These are phyloP conservation scores for Sinopyrophorus schimmeli DNA, from an alignment of 2,888 invertebrate species.

Conservation along the genomic window DNA sequence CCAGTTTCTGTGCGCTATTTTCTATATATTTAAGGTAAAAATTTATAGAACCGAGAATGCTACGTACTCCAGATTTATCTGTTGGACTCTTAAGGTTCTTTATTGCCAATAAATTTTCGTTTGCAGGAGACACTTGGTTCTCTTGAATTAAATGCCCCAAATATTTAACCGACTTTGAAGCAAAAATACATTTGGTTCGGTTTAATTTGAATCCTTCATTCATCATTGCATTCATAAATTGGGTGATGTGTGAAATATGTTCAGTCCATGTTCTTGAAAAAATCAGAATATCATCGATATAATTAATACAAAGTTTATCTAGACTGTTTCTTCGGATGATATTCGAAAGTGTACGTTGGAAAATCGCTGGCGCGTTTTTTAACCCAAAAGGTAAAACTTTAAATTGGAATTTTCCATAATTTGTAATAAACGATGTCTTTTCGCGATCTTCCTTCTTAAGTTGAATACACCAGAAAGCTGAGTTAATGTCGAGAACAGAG, in stretches of 20 bases:
- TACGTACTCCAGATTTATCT: conserved; percentile 4
- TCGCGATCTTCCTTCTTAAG: neutral
- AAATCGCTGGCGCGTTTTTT: neutral
- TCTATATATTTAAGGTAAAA: conserved; percentile 14
- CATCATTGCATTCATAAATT: neutral
- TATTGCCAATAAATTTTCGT: conserved; percentile 32
- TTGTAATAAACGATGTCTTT: conserved; percentile 1
- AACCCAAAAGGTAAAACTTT: neutral
- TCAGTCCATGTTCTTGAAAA: neutral
- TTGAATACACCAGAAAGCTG: conserved; percentile 1
- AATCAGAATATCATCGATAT: conserved; percentile 7
- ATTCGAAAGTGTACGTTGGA: neutral
- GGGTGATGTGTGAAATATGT: neutral
- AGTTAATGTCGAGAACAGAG: conserved; percentile 3
- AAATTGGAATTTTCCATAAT: neutral
- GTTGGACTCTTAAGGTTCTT: neutral
- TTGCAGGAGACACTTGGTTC: neutral
- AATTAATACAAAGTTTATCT: neutral
- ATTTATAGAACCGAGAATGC: conserved; percentile 26
- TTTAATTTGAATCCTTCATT: conserved; percentile 18
- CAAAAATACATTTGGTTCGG: conserved; percentile 18
- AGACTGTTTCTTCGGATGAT: conserved; percentile 1
- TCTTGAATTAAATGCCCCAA: conserved; percentile 14
- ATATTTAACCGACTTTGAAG: conserved; percentile 19
- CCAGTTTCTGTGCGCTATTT: conserved; percentile 14